Conservation (phyloP, 2,113 vertebrate species). For the Motacilla alba region DNA sequence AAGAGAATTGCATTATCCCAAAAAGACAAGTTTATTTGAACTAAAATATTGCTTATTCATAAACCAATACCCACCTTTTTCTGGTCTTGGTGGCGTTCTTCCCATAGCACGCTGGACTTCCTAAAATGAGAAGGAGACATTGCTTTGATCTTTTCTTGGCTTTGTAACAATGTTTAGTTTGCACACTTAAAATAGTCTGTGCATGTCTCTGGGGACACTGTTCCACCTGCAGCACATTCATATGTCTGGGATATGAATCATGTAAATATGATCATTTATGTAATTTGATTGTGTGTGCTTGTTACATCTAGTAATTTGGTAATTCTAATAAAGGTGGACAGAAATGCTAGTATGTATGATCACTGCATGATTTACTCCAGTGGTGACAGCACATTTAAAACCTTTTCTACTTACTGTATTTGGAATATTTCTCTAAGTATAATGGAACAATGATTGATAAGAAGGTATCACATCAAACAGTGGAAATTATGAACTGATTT, state of each 20-base stretch:
- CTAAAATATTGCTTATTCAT: background rate
- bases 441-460: background rate
- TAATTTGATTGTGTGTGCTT: background rate
- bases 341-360: background rate
- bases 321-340: background rate
- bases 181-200: background rate
- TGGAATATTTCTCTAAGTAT: background rate
- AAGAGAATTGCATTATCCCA: slow-evolving; percentile 44
- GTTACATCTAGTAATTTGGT: background rate
- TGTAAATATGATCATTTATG: background rate
- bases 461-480: background rate
- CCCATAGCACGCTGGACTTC: slow-evolving; percentile 72
- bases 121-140: slow-evolving; percentile 61
- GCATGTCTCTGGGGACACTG: background rate
- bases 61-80: slow-evolving; percentile 63
- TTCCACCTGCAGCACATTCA: background rate
- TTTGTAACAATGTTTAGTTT: background rate
- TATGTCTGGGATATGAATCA: background rate
- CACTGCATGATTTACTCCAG: background rate
- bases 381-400: background rate
- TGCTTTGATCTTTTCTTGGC: background rate
- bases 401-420: background rate
- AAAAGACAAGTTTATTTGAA: background rate
- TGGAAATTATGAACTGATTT: background rate
- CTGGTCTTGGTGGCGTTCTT: slow-evolving; percentile 56